Evolutionary conservation across 1,140 invertebrate genomes (phyloP), one percentile per base, ranked within the genome.

Genomic region (Achatina immaculata): DNA sequence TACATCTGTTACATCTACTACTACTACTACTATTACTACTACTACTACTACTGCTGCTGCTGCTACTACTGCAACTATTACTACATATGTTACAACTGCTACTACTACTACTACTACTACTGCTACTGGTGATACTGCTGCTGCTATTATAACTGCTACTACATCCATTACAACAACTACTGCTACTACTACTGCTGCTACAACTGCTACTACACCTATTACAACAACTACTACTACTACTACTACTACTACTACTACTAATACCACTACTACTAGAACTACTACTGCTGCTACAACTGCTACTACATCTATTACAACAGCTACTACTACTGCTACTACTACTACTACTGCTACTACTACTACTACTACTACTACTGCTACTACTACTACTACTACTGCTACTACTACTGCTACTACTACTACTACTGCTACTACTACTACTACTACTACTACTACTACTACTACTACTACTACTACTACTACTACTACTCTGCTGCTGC

Each of bases 131-230:
- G 34, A 7, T 66, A 28, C 62, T 66, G 34, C 62, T 66, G 34
- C 62, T 66, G 34, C 62, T 66, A 28, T 24, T 66, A 66, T 24
- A 11, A 66, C 62, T 66, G n/a, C 62, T 66, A 66, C 62, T 66
- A 66, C 62, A 11, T 11, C 62, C n/a, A 66, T 24, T 14, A 66
- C n/a, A 28, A 28, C n/a, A 11, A 28, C 62, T 66, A 66, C 62
- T 66, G n/a, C 34, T 66, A 11, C 34, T 11, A 48, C 45, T 9
- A 28, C n/a, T 66, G 34, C 62, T 66, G 34, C 62, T 66, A 28
- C 40, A 31, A 75, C 62, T 14, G n/a, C 62, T 14, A 66, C n/a
- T 14, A 28, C n/a, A 11, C 6, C 62, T 66, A 28, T 24, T 66
- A 66, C n/a, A 11, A 66, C 9, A 28, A 66, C 62, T 14, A 66